Percentiles rank a stretch among this genome's conserved stretches.
phyloP scores from a whole-genome alignment of 2,113 vertebrate genomes.

The Stomatorhinus ivindoensis region DNA sequence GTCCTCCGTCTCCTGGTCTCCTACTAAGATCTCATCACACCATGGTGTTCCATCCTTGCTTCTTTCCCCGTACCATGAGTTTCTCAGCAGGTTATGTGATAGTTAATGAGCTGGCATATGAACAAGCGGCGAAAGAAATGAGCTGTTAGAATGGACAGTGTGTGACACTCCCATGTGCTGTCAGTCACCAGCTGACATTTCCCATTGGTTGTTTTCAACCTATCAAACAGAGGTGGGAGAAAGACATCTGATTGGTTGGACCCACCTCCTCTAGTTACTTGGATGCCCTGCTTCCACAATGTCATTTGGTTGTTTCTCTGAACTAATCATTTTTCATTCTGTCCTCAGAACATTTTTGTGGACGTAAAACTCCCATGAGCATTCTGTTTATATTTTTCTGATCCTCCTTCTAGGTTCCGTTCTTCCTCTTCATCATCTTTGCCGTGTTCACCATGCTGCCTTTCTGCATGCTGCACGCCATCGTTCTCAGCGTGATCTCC shows the following conservation, averaged over 20 bases:
- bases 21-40: background rate
- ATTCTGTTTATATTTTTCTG: background rate
- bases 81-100: background rate
- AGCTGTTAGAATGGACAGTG: background rate
- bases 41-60: background rate
- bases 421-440: slow-evolving; percentile 90
- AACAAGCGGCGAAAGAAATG: background rate
- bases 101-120: background rate
- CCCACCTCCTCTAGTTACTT: too few species aligned
- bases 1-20: background rate
- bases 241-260: too few species aligned
- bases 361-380: too few species aligned
- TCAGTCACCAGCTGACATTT: background rate
- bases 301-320: too few species aligned
- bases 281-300: too few species aligned
- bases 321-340: too few species aligned
- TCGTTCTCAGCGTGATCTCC: slow-evolving; percentile 66
- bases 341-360: too few species aligned
- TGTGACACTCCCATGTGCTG: background rate
- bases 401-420: slow-evolving; percentile 70
- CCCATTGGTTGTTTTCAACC: background rate
- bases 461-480: slow-evolving; percentile 71
- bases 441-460: slow-evolving; percentile 87
- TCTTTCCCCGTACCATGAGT: background rate
- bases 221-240: background rate